Percentiles rank a stretch among this genome's conserved stretches.
These are phyloP conservation scores for Microhierax caerulescens DNA, from an alignment of 2,797 vertebrate species.

Conservation along the genomic window DNA sequence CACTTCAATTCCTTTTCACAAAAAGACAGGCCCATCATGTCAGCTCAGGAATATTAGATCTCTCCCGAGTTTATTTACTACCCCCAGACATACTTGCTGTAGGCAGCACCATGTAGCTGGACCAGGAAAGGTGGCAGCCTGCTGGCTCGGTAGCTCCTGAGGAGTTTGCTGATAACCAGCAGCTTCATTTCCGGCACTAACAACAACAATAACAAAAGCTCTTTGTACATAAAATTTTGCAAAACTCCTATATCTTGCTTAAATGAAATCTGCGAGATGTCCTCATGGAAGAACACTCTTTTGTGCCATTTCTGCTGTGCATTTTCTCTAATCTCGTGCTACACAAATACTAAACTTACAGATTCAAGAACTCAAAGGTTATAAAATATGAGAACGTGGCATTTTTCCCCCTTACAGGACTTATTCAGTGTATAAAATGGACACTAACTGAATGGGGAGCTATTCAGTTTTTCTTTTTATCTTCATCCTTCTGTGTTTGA, in stretches of 20 bases:
- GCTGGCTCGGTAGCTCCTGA: neutral
- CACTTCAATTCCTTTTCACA: neutral
- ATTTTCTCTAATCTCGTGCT: neutral
- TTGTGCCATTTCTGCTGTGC: neutral
- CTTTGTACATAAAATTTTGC: neutral
- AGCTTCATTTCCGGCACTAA: conserved; percentile 43
- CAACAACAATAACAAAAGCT: conserved; percentile 4
- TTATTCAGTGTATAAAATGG: neutral
- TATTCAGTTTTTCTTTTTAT: conserved; percentile 22
- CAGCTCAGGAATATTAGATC: neutral
- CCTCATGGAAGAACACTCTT: neutral
- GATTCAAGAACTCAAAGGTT: neutral
- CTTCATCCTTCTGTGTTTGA: neutral
- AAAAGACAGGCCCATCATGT: neutral
- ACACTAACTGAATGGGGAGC: neutral
- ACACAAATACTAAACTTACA: neutral
- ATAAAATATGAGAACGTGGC: neutral
- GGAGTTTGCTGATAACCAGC: conserved; percentile 26
- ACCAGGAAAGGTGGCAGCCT: neutral
- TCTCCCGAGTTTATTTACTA: neutral
- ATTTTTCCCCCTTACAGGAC: neutral
- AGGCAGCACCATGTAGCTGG: neutral
- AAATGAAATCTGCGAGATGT: neutral
- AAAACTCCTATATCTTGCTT: neutral
- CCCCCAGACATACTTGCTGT: neutral